Conservation (phyloP, 2,888 invertebrate species). For the Himalopsyche kuldschensis region DNA sequence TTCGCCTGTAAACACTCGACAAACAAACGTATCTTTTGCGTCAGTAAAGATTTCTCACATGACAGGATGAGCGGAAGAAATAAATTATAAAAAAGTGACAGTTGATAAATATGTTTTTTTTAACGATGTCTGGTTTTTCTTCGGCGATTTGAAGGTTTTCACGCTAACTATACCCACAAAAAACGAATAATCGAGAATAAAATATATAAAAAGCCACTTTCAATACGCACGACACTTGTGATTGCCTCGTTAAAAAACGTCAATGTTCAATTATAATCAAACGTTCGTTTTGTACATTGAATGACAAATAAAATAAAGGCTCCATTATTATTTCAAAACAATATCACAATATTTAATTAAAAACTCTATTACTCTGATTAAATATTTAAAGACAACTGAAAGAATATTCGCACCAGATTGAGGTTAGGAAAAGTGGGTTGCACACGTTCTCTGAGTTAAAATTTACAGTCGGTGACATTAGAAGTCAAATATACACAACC, state of each 20-base stretch:
- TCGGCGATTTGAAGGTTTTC: background rate
- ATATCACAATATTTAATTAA: background rate
- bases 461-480: background rate
- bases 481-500: background rate
- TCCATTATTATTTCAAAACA: background rate
- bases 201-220: background rate
- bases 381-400: background rate
- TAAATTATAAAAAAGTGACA: background rate
- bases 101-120: background rate
- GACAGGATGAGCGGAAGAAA: background rate
- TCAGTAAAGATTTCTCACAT: background rate
- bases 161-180: background rate
- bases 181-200: background rate
- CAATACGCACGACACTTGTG: background rate
- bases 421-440: conserved; percentile 27
- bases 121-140: background rate
- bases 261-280: background rate
- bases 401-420: conserved; percentile 12
- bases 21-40: background rate
- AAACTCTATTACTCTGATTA: background rate
- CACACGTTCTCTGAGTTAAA: background rate
- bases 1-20: background rate
- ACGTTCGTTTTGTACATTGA: background rate
- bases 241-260: background rate
- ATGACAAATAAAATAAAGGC: background rate